A percentile compares a stretch with the other conserved stretches of the same genome.
Evolutionary conservation across 2,888 invertebrate genomes (phyloP).

Genomic region (Hermodice carunculata): DNA sequence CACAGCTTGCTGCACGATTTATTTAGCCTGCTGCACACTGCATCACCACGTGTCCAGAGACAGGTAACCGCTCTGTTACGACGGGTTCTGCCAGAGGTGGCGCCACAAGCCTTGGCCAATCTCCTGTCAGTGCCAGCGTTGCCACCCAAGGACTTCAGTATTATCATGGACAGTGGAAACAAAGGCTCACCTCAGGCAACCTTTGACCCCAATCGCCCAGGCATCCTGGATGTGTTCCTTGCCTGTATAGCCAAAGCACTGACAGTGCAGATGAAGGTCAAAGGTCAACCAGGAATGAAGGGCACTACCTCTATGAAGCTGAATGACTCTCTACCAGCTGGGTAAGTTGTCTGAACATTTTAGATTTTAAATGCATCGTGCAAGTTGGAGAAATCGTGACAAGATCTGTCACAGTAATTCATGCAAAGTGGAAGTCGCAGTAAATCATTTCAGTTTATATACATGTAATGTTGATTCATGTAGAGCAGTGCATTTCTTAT

Average conservation of each 20-base stretch:
- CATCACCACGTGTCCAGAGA: constrained; percentile 93
- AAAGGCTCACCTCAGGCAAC: constrained; percentile 65
- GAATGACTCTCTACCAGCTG: constrained; percentile 63
- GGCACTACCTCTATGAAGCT: constrained; percentile 74
- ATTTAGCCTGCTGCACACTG: constrained; percentile 89
- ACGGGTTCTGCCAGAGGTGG: constrained; percentile 90
- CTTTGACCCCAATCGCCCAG: constrained; percentile 72
- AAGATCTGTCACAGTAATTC: not conserved
- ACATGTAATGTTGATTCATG: no score
- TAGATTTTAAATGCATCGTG: not conserved
- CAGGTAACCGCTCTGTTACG: constrained; percentile 90
- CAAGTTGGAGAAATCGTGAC: not conserved
- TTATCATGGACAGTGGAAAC: constrained; percentile 73
- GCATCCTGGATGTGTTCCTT: constrained; percentile 89
- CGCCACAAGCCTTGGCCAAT: constrained; percentile 85
- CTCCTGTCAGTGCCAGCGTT: constrained; percentile 80
- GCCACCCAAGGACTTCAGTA: constrained; percentile 83
- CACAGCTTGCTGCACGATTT: constrained; percentile 87
- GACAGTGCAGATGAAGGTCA: constrained; percentile 88
- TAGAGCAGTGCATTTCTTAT: no score
- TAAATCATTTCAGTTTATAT: no score
- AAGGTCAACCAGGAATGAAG: constrained; percentile 71
- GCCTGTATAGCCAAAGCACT: constrained; percentile 92
- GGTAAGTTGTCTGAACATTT: not conserved
- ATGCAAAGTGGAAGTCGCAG: no score